Evolutionary conservation across 2,797 vertebrate species (phyloP).

Genomic region (Basileuterus tristriatus): DNA sequence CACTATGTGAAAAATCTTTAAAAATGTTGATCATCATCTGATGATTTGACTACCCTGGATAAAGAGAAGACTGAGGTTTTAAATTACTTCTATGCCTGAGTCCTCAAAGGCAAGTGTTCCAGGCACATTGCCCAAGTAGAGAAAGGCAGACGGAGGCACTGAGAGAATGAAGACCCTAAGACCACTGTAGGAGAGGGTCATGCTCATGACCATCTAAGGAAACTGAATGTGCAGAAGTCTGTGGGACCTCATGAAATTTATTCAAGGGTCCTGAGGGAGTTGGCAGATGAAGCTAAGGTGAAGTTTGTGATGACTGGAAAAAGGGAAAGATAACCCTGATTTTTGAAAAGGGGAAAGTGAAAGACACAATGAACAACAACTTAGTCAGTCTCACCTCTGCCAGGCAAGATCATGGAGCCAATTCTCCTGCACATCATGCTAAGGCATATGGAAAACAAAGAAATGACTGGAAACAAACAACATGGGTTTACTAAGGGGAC

Average conservation of each 20-base stretch:
- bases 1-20: neutral
- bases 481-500: neutral
- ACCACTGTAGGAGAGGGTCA: neutral
- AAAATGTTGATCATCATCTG: neutral
- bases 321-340: neutral
- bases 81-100: neutral
- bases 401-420: neutral
- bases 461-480: neutral
- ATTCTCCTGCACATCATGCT: neutral
- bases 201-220: neutral
- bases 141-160: neutral
- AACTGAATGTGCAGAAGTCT: neutral
- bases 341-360: neutral
- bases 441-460: neutral
- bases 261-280: neutral
- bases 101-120: neutral
- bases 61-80: neutral
- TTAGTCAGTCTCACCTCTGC: neutral
- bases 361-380: neutral
- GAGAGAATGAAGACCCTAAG: neutral
- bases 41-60: neutral
- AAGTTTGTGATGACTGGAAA: neutral
- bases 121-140: rapidly evolving
- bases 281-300: neutral
- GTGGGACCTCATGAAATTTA: neutral